phyloP scores from a whole-genome alignment of 2,113 vertebrate genomes.

The Eptesicus fuscus region DNA sequence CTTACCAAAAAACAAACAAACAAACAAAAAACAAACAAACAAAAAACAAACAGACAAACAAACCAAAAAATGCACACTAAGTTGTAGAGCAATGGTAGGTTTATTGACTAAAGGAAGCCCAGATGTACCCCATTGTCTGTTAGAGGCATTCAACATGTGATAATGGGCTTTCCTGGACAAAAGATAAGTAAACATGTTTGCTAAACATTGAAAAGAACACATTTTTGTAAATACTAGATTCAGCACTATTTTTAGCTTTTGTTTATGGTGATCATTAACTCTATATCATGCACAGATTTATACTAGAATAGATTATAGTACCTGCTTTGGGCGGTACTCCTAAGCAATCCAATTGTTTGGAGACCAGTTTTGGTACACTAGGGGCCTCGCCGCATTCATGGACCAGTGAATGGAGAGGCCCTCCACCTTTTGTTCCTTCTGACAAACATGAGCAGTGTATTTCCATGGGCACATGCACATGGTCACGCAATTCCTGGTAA shows the following conservation, averaged over 20 bases:
- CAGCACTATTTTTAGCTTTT: not conserved
- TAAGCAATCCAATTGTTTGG: not conserved
- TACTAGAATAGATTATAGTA: not conserved
- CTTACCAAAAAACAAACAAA: not conserved
- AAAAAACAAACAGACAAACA: no score
- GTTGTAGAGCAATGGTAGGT: not conserved
- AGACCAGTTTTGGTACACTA: not conserved
- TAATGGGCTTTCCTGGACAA: not conserved
- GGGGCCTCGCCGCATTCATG: not conserved
- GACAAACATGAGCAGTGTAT: not conserved
- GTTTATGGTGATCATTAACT: not conserved
- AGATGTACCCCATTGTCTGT: not conserved
- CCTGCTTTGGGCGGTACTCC: not conserved
- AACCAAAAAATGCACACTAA: not conserved
- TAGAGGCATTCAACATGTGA: not conserved
- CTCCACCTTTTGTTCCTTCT: not conserved
- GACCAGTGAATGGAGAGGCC: not conserved
- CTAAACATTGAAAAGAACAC: not conserved
- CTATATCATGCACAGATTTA: not conserved
- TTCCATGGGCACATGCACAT: not conserved
- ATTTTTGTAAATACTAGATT: not conserved
- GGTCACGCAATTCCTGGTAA: not conserved
- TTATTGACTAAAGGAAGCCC: not conserved
- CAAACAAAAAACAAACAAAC: accelerated
- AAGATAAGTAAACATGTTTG: not conserved